Evolutionary conservation across 2,888 invertebrate species (phyloP), one percentile per base, ranked within the genome.

Genomic region (Ferdinandea cuprea): DNA sequence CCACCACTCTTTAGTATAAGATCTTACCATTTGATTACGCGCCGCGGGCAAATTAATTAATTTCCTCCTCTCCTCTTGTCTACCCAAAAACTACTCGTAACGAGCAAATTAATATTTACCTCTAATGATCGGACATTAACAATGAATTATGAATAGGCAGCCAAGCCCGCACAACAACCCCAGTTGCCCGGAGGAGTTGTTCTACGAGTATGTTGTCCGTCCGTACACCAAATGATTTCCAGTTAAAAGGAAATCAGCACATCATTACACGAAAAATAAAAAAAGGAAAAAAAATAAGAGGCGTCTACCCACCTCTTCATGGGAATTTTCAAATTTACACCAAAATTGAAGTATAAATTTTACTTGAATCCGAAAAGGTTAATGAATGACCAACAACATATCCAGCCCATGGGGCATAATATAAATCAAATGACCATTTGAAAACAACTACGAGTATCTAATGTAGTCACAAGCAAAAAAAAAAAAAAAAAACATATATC

Each of bases 191-290:
- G 19, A 59, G 68, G 59, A 13, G 13, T 25, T 7, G 3, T 17
- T 19, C 40, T 40, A 25, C 5, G n/a, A n/a, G n/a, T n/a, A n/a
- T n/a, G n/a, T n/a, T n/a, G n/a, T n/a, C n/a, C n/a, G 15, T 30
- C 11, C 37, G 19, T 40, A 3, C 2, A 35, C 1, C 21, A 48
- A 19, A 52, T 54, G 52, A 77, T 68, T 52, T 56, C 59, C 25
- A 54, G 52, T 52, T 78, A 72, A 61, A 79, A 17, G 40, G 52
- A 58, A 30, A 59, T 79, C 44, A 74, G 50, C 68, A 79, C 73
- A 68, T 79, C 73, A 74, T 79, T 78, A 72, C 42, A 17, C 30
- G n/a, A 8, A 1, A 48, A 21, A n/a, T 13, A 21, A 42, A 40
- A 15, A 21, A 25, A n/a, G n/a, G n/a, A n/a, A n/a, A n/a, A n/a